Base-by-base conservation (phyloP, 2,888 invertebrate species). In the Exephanes ischioxanthus region DNA sequence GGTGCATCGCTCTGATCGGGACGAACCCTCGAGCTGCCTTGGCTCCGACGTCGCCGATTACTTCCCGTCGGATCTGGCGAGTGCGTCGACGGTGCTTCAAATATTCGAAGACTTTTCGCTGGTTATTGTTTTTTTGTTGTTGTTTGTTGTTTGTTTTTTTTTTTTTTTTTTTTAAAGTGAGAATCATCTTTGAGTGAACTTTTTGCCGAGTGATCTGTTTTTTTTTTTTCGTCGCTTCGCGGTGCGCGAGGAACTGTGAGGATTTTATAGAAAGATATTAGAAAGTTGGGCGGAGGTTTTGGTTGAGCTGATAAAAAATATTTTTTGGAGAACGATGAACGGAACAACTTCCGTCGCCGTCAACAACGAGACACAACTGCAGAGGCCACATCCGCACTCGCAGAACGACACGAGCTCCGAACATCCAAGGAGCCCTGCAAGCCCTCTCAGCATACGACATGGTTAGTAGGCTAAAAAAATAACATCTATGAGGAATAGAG, bases 401-500 rank as follows among this genome's bases (percentile, higher is more conserved):
- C 93, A 93, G 80, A 93, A 91, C 77, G 93, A 93, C 76, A 89
- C 91, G 33, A 91, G 89, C 72, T 90, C 92, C 16, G 94, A 94
- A 5, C 92, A 93, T 87, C 93, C 94, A 0, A 88, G 92, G 80
- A 94, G 94, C 77, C 94, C 94, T 6, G 88, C 90, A 16, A 94
- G 94, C 83, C 94, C 94, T 9, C 71, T 93, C 63, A 94, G 94
- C 80, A 90, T 92, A 77, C 92, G 94, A 63, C 94, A 93, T 79
- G 94, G 94, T 93, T 66, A 91, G 90, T 68, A 0, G 71, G 16
- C 16, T 16, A 45, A 14, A 41, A 80, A 61, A 45, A 37, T 3
- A 37, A 37, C 4, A 26, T 37, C 7, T 37, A 9, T 4, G 2
- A 1, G 16, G n/a, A 51, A 14, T 5, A 51, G n/a, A 5, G 51